Evolutionary conservation across 30 jellyfish, hydroid and myxozoan species (phyloP), one percentile per base, ranked within the genome.

Genomic region (Morbakka virulenta): DNA sequence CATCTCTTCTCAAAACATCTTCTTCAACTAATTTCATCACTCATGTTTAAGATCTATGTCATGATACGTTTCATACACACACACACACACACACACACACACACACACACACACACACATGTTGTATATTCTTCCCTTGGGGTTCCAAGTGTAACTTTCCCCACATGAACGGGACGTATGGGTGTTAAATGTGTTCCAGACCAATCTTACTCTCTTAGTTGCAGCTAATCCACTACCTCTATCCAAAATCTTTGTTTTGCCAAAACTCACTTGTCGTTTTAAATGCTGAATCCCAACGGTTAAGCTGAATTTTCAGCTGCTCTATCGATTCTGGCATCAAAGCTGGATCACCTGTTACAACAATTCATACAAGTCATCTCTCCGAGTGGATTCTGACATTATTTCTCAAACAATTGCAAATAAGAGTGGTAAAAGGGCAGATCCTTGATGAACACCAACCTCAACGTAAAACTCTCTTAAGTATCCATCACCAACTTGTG

Each of bases 201-300:
- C n/a, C n/a, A n/a, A n/a, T n/a, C n/a, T n/a, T 63, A n/a, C 63
- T 67, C 79, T 67, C 68, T 28, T 67, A 31, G 73, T 67, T 29
- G 79, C 79, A 67, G 79, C 79, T 65, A 67, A 65, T 32, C 35
- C 79, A 67, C 79, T 67, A 20, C 79, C 0, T 13, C 79, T 28
- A 28, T 50, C 0, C 74, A 63, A 27, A 6, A 3, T 63, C 74
- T 11, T 63, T 21, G 74, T 3, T 63, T 11, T 63, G 62, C 74
- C 61, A 27, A 63, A 14, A 21, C 30, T 63, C 74, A 63, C 74
- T n/a, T 21, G 27, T 63, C 74, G 13, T n/a, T 63, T 63, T 50
- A 63, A 63, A 63, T 24, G 74, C 62, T 63, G 61, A 9, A 41
- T 63, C 30, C 74, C 61, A 63, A 63, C 28, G 28, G 74, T 63